These are phyloP conservation scores for Pandemis corylana DNA, from an alignment of 2,888 invertebrate genomes.

Conservation along the genomic window DNA sequence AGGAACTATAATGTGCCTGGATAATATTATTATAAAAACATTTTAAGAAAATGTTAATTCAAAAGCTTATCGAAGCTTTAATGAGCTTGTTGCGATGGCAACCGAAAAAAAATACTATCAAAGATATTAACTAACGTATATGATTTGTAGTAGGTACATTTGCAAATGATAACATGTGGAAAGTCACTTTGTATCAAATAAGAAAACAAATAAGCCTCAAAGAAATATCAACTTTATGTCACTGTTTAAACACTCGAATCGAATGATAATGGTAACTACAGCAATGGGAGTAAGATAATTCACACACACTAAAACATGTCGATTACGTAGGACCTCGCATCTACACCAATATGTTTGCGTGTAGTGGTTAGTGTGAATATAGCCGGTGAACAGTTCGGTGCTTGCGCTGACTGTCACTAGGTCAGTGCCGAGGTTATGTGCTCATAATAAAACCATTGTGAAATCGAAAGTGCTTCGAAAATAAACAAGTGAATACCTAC, in stretches of 20 bases:
- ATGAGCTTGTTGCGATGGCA: slow-evolving; percentile 14
- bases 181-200: not conserved
- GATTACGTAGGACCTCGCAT: slow-evolving; percentile 17
- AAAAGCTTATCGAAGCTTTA: not conserved
- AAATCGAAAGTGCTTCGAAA: slow-evolving; percentile 32
- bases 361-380: slow-evolving; percentile 50
- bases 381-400: slow-evolving; percentile 52
- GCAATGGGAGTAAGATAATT: slow-evolving; percentile 26
- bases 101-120: slow-evolving; percentile 6
- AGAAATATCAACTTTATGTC: slow-evolving; percentile 2
- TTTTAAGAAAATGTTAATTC: not conserved
- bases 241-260: not conserved
- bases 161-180: not conserved
- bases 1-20: not conserved
- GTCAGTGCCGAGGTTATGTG: slow-evolving; percentile 64
- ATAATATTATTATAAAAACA: not conserved
- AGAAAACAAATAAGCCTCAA: slow-evolving; percentile 9
- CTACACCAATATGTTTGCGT: slow-evolving; percentile 14
- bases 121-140: not conserved
- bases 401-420: slow-evolving; percentile 60
- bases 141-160: not conserved
- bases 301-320: slow-evolving; percentile 13
- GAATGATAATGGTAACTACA: not conserved
- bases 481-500: slow-evolving; percentile 15
- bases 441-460: slow-evolving; percentile 41